These are phyloP conservation scores for Phaedon cochleariae DNA, from an alignment of 2,888 invertebrate species.

Conservation along the genomic window DNA sequence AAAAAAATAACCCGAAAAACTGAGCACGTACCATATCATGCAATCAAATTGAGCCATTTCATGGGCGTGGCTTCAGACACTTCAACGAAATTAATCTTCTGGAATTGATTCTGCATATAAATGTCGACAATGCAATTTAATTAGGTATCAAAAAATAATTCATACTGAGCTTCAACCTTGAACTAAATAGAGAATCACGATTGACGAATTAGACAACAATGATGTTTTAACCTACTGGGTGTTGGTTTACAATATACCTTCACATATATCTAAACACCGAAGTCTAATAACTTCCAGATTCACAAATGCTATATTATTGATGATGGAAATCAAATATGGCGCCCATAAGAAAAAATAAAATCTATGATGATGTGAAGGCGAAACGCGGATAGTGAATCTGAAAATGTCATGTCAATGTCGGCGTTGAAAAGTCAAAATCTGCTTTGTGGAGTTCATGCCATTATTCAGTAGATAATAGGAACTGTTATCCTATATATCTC, in stretches of 20 bases:
- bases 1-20: conserved; percentile 13
- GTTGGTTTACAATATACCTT: not conserved
- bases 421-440: too few relatives aligned
- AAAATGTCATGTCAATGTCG: too few relatives aligned
- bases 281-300: too few relatives aligned
- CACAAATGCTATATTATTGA: too few relatives aligned
- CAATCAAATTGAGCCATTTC: conserved; percentile 22
- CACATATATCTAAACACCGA: too few relatives aligned
- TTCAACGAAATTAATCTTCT: conserved; percentile 26
- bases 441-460: too few relatives aligned
- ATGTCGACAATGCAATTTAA: conserved; percentile 27
- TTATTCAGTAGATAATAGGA: too few relatives aligned
- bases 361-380: too few relatives aligned
- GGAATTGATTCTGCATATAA: conserved; percentile 28
- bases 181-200: conserved; percentile 29
- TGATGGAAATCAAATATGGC: too few relatives aligned
- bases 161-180: conserved; percentile 27
- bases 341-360: too few relatives aligned
- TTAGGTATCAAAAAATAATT: conserved; percentile 22
- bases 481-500: too few relatives aligned
- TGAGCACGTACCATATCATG: conserved; percentile 15
- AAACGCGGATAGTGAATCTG: too few relatives aligned
- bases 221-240: conserved; percentile 20
- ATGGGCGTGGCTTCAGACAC: conserved; percentile 23
- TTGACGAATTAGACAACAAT: conserved; percentile 34